Percentiles rank a stretch among this genome's conserved stretches.
Conservation (phyloP, 1,140 invertebrate species). For the Drosophila aff. region DNA sequence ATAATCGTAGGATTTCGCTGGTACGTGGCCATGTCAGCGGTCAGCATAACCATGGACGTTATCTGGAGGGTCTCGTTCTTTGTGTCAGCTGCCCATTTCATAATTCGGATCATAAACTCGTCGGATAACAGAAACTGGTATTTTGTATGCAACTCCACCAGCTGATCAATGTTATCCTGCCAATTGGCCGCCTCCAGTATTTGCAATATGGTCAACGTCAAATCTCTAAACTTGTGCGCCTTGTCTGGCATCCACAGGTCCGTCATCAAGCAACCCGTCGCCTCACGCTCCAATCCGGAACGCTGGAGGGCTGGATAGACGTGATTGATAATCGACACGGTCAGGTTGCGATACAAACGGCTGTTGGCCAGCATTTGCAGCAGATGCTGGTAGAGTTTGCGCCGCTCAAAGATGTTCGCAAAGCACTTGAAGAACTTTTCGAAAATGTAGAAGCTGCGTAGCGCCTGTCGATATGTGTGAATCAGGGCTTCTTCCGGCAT, state of each 20-base stretch:
- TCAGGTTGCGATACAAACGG: slow-evolving; percentile 15
- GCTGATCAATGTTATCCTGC: slow-evolving; percentile 29
- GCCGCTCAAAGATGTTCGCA: slow-evolving; percentile 36
- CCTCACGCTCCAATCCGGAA: slow-evolving; percentile 8
- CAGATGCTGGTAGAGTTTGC: slow-evolving; percentile 20
- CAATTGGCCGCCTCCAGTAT: slow-evolving; percentile 44
- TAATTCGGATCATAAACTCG: slow-evolving; percentile 13
- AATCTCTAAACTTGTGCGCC: not conserved
- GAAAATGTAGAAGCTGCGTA: slow-evolving; percentile 23
- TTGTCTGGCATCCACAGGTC: slow-evolving; percentile 45
- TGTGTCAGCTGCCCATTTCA: not conserved
- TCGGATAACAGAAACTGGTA: slow-evolving; percentile 32
- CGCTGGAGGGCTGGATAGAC: slow-evolving; percentile 19
- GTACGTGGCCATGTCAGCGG: not conserved
- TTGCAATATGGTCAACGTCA: slow-evolving; percentile 7
- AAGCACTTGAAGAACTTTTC: slow-evolving; percentile 30
- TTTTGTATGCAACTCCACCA: slow-evolving; percentile 13
- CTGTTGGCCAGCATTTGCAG: slow-evolving; percentile 47
- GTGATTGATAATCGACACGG: not conserved
- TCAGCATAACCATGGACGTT: not conserved
- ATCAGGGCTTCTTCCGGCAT: slow-evolving; percentile 11
- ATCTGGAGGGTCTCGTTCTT: not conserved
- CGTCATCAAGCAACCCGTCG: slow-evolving; percentile 29
- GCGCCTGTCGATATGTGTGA: slow-evolving; percentile 5
- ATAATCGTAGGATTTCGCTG: not conserved